phyloP scores from a whole-genome alignment of 2,113 vertebrate genomes.

The Anhinga rufa region DNA sequence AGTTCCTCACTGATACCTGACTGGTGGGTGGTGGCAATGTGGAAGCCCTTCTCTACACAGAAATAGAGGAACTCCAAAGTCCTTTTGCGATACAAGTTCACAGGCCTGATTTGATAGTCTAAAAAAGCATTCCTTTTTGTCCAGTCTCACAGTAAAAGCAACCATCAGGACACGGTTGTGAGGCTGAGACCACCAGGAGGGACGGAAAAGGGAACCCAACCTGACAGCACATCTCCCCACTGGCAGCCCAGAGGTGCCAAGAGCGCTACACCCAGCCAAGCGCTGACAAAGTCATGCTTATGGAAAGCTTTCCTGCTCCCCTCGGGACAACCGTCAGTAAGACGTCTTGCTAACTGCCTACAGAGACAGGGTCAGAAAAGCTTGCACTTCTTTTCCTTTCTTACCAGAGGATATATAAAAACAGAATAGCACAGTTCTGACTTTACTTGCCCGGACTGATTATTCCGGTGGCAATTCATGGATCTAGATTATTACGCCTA shows the following conservation, averaged over 20 bases:
- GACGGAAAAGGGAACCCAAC: not conserved
- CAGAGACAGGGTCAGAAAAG: not conserved
- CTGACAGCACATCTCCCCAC: not conserved
- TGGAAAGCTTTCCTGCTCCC: not conserved
- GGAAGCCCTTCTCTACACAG: not conserved
- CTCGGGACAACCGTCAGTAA: too few species aligned
- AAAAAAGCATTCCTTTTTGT: not conserved
- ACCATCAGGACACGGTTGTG: not conserved
- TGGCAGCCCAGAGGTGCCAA: not conserved
- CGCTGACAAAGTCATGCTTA: not conserved
- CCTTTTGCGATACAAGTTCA: not conserved
- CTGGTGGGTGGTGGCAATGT: rapidly evolving
- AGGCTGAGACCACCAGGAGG: not conserved
- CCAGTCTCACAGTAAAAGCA: not conserved
- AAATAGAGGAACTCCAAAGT: not conserved
- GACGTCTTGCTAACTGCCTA: not conserved
- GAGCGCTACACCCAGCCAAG: not conserved
- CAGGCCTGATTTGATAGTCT: not conserved
- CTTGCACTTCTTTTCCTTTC: not conserved
- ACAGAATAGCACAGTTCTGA: not conserved
- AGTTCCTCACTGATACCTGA: rapidly evolving
- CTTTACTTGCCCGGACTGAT: not conserved
- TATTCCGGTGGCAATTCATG: not conserved
- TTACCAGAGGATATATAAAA: not conserved
- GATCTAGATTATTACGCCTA: not conserved